A percentile compares a stretch with the other conserved stretches of the same genome.
Conservation (phyloP, 2,797 vertebrate genomes). For the Strix occidentalis region DNA sequence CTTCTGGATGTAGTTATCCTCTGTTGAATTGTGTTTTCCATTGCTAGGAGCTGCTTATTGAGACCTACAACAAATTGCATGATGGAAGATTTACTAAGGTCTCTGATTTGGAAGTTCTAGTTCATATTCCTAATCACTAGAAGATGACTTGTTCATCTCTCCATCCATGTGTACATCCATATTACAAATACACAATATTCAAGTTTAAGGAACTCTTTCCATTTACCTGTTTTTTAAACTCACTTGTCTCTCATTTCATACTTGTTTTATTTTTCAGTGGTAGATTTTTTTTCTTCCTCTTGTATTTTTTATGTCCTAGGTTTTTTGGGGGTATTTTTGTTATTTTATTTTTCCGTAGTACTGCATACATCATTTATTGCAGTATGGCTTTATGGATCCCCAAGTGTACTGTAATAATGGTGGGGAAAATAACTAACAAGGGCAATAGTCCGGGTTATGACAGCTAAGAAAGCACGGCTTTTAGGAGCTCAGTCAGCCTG, state of each 20-base stretch:
- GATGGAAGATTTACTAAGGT: not conserved
- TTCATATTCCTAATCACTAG: not conserved
- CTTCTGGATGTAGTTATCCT: not conserved
- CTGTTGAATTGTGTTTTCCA: not conserved
- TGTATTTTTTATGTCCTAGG: not conserved
- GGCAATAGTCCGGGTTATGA: not conserved
- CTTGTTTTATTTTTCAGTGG: not conserved
- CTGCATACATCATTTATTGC: not conserved
- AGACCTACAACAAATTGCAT: not conserved
- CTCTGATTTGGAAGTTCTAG: not conserved
- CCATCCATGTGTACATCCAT: not conserved
- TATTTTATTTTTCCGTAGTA: not conserved
- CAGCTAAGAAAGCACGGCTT: not conserved
- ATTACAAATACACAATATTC: not conserved
- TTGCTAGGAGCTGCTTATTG: not conserved
- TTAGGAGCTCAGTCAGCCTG: not conserved
- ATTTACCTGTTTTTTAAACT: not conserved
- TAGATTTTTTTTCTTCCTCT: not conserved
- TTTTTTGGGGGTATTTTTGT: not conserved
- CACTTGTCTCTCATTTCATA: not conserved
- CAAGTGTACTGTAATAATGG: not conserved
- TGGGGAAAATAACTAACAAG: constrained; percentile 11
- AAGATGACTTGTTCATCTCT: not conserved
- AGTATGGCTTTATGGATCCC: not conserved
- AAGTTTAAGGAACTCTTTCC: not conserved